Conservation (phyloP, 1,140 invertebrate genomes). For the Oppia nitens region DNA sequence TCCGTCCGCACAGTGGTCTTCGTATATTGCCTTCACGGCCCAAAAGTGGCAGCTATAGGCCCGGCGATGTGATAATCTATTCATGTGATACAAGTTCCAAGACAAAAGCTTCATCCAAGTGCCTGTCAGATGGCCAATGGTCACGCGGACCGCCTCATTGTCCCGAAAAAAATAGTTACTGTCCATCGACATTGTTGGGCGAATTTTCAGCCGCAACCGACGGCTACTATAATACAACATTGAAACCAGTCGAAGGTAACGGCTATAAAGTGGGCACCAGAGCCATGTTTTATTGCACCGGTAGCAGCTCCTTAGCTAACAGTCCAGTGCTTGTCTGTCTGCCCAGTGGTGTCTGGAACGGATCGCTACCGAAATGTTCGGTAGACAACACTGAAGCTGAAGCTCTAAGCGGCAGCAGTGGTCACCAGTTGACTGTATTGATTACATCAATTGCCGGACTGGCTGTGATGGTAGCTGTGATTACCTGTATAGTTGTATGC, state of each 20-base stretch:
- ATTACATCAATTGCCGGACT: background rate
- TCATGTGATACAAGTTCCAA: background rate
- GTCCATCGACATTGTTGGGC: background rate
- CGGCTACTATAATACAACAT: background rate
- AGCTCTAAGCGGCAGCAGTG: background rate
- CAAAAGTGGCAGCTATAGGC: background rate
- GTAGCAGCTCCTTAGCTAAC: background rate
- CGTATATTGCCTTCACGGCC: constrained; percentile 1
- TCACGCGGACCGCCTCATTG: constrained; percentile 3
- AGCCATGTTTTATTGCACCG: background rate
- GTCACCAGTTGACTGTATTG: background rate
- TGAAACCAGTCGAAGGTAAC: background rate
- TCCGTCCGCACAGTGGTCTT: constrained; percentile 2
- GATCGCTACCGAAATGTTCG: background rate
- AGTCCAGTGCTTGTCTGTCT: background rate
- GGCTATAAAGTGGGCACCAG: background rate
- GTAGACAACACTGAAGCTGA: background rate
- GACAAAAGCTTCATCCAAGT: constrained; percentile 1
- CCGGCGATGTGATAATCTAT: constrained; percentile 10
- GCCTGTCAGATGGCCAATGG: constrained; percentile 7
- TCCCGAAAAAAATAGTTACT: background rate
- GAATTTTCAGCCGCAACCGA: constrained; percentile 1
- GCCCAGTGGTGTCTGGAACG: background rate
- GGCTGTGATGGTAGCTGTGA: background rate
- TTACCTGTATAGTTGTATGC: background rate